Evolutionary conservation across 2,797 vertebrate species (phyloP).

Genomic region (Agapornis canus): DNA sequence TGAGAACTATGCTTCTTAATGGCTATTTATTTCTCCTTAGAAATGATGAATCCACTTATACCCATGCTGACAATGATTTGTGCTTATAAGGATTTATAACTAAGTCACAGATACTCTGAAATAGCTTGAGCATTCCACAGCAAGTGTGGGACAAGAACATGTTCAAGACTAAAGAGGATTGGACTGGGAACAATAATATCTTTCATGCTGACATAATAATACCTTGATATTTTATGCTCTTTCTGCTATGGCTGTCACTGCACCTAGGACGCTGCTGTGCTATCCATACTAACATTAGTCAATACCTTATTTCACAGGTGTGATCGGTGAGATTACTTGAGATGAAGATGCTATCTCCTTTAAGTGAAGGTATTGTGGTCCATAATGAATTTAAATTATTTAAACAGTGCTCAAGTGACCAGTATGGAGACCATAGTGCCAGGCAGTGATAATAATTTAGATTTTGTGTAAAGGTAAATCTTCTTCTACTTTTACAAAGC

Average conservation of each 20-base stretch:
- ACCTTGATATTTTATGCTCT: neutral
- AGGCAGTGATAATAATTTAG: neutral
- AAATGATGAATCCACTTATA: neutral
- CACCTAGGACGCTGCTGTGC: neutral
- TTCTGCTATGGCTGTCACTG: neutral
- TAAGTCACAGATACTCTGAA: neutral
- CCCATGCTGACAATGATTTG: neutral
- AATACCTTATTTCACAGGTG: neutral
- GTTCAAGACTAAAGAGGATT: neutral
- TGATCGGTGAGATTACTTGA: neutral
- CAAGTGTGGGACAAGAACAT: neutral
- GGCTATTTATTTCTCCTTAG: slow-evolving; percentile 16
- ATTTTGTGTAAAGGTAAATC: neutral
- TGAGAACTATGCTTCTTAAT: neutral
- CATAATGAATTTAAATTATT: neutral
- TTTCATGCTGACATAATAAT: neutral
- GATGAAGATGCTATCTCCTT: neutral
- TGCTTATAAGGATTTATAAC: slow-evolving; percentile 17
- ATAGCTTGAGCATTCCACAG: neutral
- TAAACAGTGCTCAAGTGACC: neutral
- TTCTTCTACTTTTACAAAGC: neutral
- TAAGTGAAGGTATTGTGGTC: neutral
- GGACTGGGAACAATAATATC: neutral
- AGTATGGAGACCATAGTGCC: neutral
- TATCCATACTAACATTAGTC: neutral